Percentiles rank a stretch among this genome's conserved stretches.
These are phyloP conservation scores for Leptinotarsa undecemlineata DNA, from an alignment of 1,140 invertebrate genomes.

Conservation along the genomic window DNA sequence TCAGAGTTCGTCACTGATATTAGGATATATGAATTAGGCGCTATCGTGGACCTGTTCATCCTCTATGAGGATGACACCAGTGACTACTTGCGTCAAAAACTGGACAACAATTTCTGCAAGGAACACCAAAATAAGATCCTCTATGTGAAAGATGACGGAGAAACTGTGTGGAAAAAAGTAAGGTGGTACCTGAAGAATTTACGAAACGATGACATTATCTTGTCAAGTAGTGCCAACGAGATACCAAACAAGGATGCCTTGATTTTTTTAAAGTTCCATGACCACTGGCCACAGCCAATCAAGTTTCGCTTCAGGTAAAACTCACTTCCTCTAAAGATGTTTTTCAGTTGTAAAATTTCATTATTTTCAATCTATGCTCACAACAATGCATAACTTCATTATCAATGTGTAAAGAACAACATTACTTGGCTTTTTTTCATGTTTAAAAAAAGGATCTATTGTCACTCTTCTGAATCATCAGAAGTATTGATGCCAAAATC, in stretches of 20 bases:
- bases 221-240: constrained; percentile 63
- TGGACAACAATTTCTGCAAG: constrained; percentile 51
- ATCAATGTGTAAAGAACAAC: too few species aligned
- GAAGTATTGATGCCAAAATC: too few species aligned
- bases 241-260: constrained; percentile 64
- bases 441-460: too few species aligned
- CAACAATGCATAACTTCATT: too few species aligned
- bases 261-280: constrained; percentile 68
- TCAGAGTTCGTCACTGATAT: constrained; percentile 64
- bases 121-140: constrained; percentile 62
- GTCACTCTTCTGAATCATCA: too few species aligned
- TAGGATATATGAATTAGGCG: constrained; percentile 62
- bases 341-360: too few species aligned
- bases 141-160: constrained; percentile 58
- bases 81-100: constrained; percentile 46
- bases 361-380: too few species aligned
- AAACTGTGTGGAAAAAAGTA: constrained; percentile 56
- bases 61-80: constrained; percentile 59
- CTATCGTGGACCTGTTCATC: constrained; percentile 68
- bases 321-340: too few species aligned
- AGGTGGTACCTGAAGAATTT: constrained; percentile 57
- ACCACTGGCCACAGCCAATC: constrained; percentile 66
- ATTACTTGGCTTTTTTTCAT: too few species aligned
- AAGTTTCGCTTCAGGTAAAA: constrained; percentile 57
- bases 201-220: constrained; percentile 64